phyloP scores from a whole-genome alignment of 2,888 invertebrate genomes.

The Eledona agricola region DNA sequence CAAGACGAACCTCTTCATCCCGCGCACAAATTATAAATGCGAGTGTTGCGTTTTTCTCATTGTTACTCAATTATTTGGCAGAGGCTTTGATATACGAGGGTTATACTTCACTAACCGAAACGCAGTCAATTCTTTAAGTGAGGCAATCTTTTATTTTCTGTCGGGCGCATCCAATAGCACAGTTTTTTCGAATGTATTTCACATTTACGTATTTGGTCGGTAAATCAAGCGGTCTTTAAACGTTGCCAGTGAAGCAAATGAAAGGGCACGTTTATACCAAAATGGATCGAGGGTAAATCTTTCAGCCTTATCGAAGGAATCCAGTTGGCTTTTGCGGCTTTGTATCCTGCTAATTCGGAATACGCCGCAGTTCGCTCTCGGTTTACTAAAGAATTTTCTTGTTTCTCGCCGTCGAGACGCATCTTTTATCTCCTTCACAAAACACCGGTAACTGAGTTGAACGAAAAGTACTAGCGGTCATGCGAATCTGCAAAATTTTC shows the following conservation, averaged over 20 bases:
- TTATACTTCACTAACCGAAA: too few relatives aligned
- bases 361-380: slow-evolving; percentile 48
- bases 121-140: slow-evolving; percentile 11
- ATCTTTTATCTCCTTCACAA: neutral
- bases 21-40: too few relatives aligned
- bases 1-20: too few relatives aligned
- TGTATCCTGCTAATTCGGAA: slow-evolving; percentile 60
- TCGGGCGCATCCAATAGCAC: slow-evolving; percentile 13
- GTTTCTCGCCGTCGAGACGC: slow-evolving; percentile 6
- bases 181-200: slow-evolving; percentile 51
- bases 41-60: too few relatives aligned
- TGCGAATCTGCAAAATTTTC: too few relatives aligned
- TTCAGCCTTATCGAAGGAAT: slow-evolving; percentile 59
- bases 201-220: slow-evolving; percentile 55
- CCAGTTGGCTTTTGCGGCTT: slow-evolving; percentile 59
- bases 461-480: too few relatives aligned
- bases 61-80: too few relatives aligned
- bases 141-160: slow-evolving; percentile 19
- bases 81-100: too few relatives aligned
- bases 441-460: too few relatives aligned
- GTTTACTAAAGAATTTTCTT: slow-evolving; percentile 47
- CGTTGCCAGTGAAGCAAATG: slow-evolving; percentile 55
- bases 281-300: slow-evolving; percentile 59
- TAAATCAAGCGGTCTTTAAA: slow-evolving; percentile 56
- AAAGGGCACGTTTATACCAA: slow-evolving; percentile 56